Conservation (phyloP, 2,113 vertebrate genomes). For the Crotalus viridis region DNA sequence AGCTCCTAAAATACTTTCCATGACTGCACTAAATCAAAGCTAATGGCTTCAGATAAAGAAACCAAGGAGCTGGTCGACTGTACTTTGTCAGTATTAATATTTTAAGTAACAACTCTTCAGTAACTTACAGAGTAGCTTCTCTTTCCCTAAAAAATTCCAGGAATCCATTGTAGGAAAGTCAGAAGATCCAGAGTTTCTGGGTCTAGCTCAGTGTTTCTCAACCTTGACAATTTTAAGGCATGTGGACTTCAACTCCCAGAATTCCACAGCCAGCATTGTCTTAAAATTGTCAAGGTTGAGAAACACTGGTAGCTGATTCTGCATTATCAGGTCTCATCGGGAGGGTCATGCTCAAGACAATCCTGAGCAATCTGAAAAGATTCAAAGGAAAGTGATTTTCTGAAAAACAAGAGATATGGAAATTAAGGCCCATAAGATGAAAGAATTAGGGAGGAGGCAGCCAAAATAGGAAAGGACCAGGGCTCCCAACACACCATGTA, state of each 20-base stretch:
- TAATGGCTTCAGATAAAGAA: conserved; percentile 65
- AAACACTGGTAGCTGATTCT: neutral
- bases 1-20: conserved; percentile 60
- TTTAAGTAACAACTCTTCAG: conserved; percentile 59
- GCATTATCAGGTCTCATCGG: neutral
- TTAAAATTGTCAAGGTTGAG: too few relatives aligned
- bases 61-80: conserved; percentile 63
- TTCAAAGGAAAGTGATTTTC: neutral
- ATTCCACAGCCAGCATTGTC: too few relatives aligned
- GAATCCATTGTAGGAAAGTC: neutral
- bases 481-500: too few relatives aligned
- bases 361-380: neutral
- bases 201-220: too few relatives aligned
- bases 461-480: too few relatives aligned
- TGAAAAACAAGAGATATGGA: neutral
- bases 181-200: neutral
- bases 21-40: conserved; percentile 67
- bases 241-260: too few relatives aligned
- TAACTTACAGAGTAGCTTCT: conserved; percentile 30
- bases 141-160: conserved; percentile 46
- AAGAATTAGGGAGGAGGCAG: neutral
- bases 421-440: neutral
- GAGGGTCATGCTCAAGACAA: neutral
- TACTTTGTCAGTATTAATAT: conserved; percentile 70
- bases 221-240: too few relatives aligned